These are phyloP conservation scores for Phataginus tricuspis DNA, from an alignment of 2,797 vertebrate genomes.

Conservation along the genomic window DNA sequence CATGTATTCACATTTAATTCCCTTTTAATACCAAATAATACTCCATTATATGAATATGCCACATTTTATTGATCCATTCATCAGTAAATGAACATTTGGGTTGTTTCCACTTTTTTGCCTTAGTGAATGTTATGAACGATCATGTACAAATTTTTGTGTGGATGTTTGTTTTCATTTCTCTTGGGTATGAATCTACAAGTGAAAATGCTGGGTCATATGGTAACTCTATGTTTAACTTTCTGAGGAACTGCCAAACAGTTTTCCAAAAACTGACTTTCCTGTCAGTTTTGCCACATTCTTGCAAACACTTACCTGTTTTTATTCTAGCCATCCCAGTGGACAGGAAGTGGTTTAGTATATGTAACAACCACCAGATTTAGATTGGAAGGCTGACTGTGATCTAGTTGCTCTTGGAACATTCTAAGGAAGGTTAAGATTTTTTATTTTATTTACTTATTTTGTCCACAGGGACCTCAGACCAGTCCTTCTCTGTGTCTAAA, in stretches of 20 bases:
- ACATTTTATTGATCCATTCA: not conserved
- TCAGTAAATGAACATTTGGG: not conserved
- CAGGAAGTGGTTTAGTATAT: not conserved
- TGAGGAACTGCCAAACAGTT: not conserved
- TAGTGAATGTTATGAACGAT: not conserved
- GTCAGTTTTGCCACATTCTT: not conserved
- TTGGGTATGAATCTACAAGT: not conserved
- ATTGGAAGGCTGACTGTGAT: not conserved
- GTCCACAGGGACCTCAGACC: not conserved
- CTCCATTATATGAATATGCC: not conserved
- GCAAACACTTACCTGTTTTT: not conserved
- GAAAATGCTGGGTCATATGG: not conserved
- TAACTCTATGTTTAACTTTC: not conserved
- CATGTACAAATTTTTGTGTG: not conserved
- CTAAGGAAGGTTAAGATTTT: not conserved
- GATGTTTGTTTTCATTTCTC: not conserved
- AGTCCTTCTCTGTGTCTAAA: conserved; percentile 11
- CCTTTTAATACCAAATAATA: not conserved
- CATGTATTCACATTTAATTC: not conserved
- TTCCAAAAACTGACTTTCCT: not conserved
- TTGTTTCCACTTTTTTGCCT: not conserved
- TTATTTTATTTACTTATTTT: not conserved
- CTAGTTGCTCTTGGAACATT: not conserved
- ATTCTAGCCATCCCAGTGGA: not conserved
- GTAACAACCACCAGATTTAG: not conserved